Conservation (phyloP, 2,888 invertebrate genomes). For the Lampropteryx suffumata region DNA sequence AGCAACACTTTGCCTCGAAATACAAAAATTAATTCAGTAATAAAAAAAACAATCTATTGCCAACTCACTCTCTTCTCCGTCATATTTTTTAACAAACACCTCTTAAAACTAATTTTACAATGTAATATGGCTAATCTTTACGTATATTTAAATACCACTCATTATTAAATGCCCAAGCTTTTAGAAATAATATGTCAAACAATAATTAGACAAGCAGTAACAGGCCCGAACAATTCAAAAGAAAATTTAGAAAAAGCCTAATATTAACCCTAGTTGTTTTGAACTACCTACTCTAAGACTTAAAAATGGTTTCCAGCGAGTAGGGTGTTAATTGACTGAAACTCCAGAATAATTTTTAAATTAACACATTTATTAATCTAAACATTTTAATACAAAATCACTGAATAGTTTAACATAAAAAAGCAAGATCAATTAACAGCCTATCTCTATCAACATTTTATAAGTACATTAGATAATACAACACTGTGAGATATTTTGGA, state of each 20-base stretch:
- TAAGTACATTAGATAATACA: constrained; percentile 62
- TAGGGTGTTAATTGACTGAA: constrained; percentile 83
- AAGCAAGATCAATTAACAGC: constrained; percentile 78
- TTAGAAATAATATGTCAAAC: constrained; percentile 47
- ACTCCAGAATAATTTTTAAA: constrained; percentile 77
- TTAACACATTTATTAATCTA: constrained; percentile 77
- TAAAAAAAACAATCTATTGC: constrained; percentile 33
- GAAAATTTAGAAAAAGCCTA: constrained; percentile 15
- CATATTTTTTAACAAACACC: constrained; percentile 36
- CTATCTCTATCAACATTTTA: constrained; percentile 64
- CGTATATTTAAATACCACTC: constrained; percentile 17
- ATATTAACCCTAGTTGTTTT: neutral
- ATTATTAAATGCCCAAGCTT: constrained; percentile 44
- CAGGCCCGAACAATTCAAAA: constrained; percentile 37
- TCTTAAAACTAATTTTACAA: constrained; percentile 2
- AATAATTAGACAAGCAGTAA: constrained; percentile 54
- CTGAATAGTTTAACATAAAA: constrained; percentile 66
- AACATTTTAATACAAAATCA: constrained; percentile 75
- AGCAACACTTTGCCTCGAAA: constrained; percentile 15
- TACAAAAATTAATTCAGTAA: constrained; percentile 23
- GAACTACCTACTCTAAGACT: constrained; percentile 23
- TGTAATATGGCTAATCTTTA: neutral
- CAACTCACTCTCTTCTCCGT: constrained; percentile 48
- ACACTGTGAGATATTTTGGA: constrained; percentile 64
- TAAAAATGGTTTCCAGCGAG: constrained; percentile 65